A percentile compares a stretch with the other conserved stretches of the same genome.
phyloP scores from a whole-genome alignment of 2,797 vertebrate species.

The Sebastes trivittatus region DNA sequence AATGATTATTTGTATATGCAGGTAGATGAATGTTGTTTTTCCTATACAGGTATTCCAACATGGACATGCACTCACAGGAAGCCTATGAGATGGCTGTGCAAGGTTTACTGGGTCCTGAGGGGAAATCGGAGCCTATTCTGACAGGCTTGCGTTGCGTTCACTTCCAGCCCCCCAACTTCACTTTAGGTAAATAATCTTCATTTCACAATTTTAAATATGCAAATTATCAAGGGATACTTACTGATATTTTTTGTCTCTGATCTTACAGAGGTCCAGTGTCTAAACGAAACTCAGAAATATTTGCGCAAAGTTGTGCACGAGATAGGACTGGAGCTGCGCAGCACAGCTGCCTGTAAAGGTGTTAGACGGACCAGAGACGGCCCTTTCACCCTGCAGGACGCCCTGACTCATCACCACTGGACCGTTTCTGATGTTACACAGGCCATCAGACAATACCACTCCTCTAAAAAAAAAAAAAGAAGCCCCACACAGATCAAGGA shows the following conservation, averaged over 20 bases:
- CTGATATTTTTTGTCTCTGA: background rate
- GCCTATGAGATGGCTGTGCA: slow-evolving; percentile 92
- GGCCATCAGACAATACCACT: slow-evolving; percentile 75
- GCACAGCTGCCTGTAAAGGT: slow-evolving; percentile 86
- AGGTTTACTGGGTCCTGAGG: slow-evolving; percentile 87
- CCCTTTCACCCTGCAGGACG: slow-evolving; percentile 84
- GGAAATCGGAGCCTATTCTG: slow-evolving; percentile 88
- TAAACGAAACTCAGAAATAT: slow-evolving; percentile 93
- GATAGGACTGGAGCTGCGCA: slow-evolving; percentile 92
- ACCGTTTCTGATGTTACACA: slow-evolving; percentile 77
- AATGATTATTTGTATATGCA: background rate
- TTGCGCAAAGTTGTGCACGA: slow-evolving; percentile 91
- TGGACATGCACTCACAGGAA: slow-evolving; percentile 91
- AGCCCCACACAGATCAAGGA: background rate
- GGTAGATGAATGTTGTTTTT: background rate
- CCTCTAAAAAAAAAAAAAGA: slow-evolving; percentile 44
- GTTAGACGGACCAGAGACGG: slow-evolving; percentile 90
- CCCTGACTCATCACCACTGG: slow-evolving; percentile 88
- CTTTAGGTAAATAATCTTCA: slow-evolving; percentile 84
- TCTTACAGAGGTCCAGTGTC: slow-evolving; percentile 89
- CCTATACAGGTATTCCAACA: slow-evolving; percentile 85
- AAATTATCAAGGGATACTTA: background rate
- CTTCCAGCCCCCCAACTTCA: slow-evolving; percentile 90
- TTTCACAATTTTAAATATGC: background rate
- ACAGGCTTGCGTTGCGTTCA: slow-evolving; percentile 85